Base-by-base conservation (phyloP, 2,113 vertebrate species). In the Ptilonorhynchus violaceus region DNA sequence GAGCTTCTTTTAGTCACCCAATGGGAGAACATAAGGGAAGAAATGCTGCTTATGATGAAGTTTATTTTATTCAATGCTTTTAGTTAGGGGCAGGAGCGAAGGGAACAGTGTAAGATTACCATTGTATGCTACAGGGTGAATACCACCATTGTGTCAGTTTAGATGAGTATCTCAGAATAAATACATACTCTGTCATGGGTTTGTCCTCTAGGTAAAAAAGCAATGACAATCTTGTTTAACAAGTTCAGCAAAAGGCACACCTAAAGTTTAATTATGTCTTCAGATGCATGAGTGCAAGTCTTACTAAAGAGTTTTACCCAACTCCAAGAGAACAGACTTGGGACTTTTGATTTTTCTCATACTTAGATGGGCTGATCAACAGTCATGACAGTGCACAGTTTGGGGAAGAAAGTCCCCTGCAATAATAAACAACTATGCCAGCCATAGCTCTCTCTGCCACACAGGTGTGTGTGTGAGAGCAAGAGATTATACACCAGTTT, bases 161-260 rank as follows among this genome's bases (percentile, higher is more conserved):
- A 97, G 97, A 97, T 97, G 85, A 96, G 42, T 96, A 97, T 97
- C 96, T 96, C 89, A 95, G 39, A 97, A 95, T 95, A 97, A 97
- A 96, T 97, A 94, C 89, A 97, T 85, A 95, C 93, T 95, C 94
- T 96, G 88, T 96, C 94, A 97, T 96, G 95, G 49, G 89, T 95
- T 96, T 97, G 85, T 97, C 95, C 92, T 97, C 96, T 97, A 94
- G 95, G 94, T 93, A 95, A 85, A 95, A 95, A 93, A 83, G 28
- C 89, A 93, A 78, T 85, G 77, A 94, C 97, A 97, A 98, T 98
- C 97, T 96, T 90, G 97, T 95, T 94, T 66, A 97, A 96, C 98
- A 80, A 97, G 97, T 98, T 98, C 90, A 89, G 94, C 86, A 7
- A 96, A 96, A 96, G 94, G 81, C 96, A 96, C 97, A 92, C 97